Percentiles rank a stretch among this genome's conserved stretches.
Evolutionary conservation across 2,797 vertebrate species (phyloP).

Genomic region (Sebastes minor): DNA sequence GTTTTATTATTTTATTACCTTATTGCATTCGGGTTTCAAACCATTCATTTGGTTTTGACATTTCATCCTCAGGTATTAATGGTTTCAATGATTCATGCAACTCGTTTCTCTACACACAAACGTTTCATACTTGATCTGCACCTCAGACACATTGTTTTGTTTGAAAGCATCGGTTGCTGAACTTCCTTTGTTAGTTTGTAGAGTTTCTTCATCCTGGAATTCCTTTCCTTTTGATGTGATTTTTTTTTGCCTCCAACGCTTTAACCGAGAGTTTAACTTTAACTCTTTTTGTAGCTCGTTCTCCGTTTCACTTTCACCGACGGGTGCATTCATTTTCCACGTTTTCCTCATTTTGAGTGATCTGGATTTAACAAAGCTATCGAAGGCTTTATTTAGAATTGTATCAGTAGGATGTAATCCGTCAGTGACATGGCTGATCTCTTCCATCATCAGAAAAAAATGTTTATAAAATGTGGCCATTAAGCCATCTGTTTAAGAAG

Average conservation of each 20-base stretch:
- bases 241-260: no score
- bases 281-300: no score
- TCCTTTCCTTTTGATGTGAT: background rate
- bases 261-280: no score
- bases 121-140: background rate
- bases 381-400: no score
- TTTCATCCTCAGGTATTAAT: background rate
- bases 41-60: background rate
- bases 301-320: no score
- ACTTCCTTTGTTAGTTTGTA: background rate
- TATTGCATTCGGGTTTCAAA: background rate
- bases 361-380: no score
- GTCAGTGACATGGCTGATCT: accelerated
- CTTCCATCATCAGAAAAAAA: no score
- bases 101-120: background rate
- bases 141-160: background rate
- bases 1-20: background rate
- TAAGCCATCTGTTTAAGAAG: no score
- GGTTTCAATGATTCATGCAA: background rate
- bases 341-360: no score
- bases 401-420: no score
- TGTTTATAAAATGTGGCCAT: no score
- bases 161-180: background rate
- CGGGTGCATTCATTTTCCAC: no score
- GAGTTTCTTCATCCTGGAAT: background rate